Conservation (phyloP, 1,140 invertebrate genomes). For the Adoxophyes honmai region DNA sequence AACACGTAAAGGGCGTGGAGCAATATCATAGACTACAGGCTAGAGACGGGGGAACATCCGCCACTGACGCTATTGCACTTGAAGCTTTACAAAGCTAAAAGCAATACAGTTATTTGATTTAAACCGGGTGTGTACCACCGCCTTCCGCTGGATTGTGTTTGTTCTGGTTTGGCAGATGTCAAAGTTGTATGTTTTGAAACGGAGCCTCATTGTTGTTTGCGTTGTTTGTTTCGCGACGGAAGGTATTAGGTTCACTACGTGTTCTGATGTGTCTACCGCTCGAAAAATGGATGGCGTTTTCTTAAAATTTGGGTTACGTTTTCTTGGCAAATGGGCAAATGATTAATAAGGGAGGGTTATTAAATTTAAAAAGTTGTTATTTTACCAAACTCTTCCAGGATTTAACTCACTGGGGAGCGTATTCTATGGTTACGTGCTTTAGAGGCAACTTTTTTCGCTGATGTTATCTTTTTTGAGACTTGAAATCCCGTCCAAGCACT, state of each 20-base stretch:
- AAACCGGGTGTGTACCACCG: constrained; percentile 66
- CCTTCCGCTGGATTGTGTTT: constrained; percentile 71
- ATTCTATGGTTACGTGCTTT: too few species aligned
- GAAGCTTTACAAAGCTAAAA: constrained; percentile 73
- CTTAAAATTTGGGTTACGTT: not conserved
- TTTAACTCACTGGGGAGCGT: too few species aligned
- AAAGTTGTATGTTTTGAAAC: constrained; percentile 74
- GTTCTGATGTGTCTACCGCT: not conserved
- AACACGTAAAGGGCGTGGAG: constrained; percentile 73
- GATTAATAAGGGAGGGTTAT: too few species aligned
- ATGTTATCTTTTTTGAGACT: too few species aligned
- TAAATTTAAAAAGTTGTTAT: too few species aligned
- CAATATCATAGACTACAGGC: constrained; percentile 73
- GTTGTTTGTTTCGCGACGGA: constrained; percentile 56
- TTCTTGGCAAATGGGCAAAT: too few species aligned
- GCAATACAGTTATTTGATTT: constrained; percentile 77
- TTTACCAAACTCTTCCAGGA: too few species aligned
- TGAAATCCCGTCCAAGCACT: too few species aligned
- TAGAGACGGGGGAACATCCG: constrained; percentile 65
- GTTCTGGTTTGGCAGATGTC: constrained; percentile 73
- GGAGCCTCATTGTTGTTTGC: constrained; percentile 58
- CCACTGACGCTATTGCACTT: constrained; percentile 70
- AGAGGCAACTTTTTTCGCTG: too few species aligned
- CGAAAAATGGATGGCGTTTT: constrained; percentile 3
- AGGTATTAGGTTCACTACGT: constrained; percentile 32